Evolutionary conservation across 2,797 vertebrate species (phyloP), one percentile per base, ranked within the genome.

Genomic region (Spondyliosoma cantharus): DNA sequence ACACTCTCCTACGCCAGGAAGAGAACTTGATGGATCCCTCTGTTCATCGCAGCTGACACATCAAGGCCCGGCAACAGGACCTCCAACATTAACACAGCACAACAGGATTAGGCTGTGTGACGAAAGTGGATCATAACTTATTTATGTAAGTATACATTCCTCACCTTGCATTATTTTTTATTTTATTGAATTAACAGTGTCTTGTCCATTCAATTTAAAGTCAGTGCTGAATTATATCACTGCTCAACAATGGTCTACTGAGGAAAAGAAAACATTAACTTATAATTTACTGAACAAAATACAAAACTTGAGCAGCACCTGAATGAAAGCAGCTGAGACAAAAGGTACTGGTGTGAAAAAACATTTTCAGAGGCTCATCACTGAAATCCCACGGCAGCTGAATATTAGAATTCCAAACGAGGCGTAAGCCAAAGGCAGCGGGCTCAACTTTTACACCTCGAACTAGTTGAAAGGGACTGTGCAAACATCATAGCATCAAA

Each of bases 81-180:
- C 54, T 42, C 52, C 53, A 76, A 66, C 77, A 29, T 76, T 58
- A 83, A 46, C 61, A 50, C 61, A 48, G 61, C 13, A 29, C 59
- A 62, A 63, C 71, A 71, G 80, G 76, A 86, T 70, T 57, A 65
- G 25, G 56, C 57, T 48, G 15, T 25, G 29, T n/a, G 68, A 53
- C 25, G 24, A 60, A 57, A 70, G 64, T 42, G 72, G 82, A 57
- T 78, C 53, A 78, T 75, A 52, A 2, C 57, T 77, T 15, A 48
- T 65, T n/a, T 77, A 56, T 86, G 91, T 92, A 62, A 92, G 91
- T 91, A 80, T 2, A 32, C 22, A 16, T 64, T 25, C 65, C 52
- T 68, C 43, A 22, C 5, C 53, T 24, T 68, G 49, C 4, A 61
- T 25, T 24, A 11, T 65, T 73, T 37, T 37, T 7, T 32, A 3